phyloP scores from a whole-genome alignment of 2,888 invertebrate species.

The Drosophila dives region DNA sequence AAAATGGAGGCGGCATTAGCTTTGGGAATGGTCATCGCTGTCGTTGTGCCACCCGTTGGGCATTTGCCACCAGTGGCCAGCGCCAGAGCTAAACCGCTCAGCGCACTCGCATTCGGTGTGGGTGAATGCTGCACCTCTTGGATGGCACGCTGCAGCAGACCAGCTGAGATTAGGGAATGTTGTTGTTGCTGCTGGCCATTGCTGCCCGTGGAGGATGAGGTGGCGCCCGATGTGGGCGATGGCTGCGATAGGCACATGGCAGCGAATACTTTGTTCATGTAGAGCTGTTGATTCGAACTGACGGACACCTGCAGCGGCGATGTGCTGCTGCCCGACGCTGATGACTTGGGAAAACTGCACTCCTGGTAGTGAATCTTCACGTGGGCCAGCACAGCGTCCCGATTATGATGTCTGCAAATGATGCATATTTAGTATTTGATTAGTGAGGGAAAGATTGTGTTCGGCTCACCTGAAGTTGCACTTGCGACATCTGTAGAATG shows the following conservation, averaged over 20 bases:
- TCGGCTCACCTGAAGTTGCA: constrained; percentile 91
- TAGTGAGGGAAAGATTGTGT: not conserved
- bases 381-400: constrained; percentile 88
- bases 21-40: constrained; percentile 62
- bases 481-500: constrained; percentile 95
- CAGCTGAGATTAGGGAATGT: constrained; percentile 82
- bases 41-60: constrained; percentile 42
- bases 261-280: constrained; percentile 84
- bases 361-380: constrained; percentile 88
- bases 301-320: constrained; percentile 81
- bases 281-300: constrained; percentile 75
- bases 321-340: constrained; percentile 47
- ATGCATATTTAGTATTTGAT: not conserved
- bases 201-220: constrained; percentile 26
- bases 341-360: constrained; percentile 62
- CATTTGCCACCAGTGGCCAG: constrained; percentile 73
- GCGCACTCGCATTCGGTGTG: constrained; percentile 68
- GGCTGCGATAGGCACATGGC: constrained; percentile 84
- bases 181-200: constrained; percentile 51
- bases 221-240: constrained; percentile 42
- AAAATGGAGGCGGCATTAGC: constrained; percentile 82
- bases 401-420: constrained; percentile 87
- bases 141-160: constrained; percentile 81
- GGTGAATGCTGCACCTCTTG: constrained; percentile 78
- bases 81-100: constrained; percentile 80